Base-by-base conservation (phyloP, 1,140 invertebrate species). In the Ostrea edulis region DNA sequence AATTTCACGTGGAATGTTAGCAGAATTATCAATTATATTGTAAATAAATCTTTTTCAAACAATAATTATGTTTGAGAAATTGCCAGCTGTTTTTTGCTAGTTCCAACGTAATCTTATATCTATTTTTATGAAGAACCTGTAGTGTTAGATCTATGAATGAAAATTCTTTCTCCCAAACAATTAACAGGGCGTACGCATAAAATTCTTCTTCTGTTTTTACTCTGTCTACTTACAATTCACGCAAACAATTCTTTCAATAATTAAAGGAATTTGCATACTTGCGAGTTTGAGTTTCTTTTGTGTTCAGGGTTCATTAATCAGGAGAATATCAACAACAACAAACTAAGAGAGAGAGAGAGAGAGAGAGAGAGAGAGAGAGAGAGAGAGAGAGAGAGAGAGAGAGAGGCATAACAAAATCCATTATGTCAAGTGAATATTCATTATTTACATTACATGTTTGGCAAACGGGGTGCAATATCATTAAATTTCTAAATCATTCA, bases 41-140 rank as follows among this genome's bases (percentile, higher is more conserved):
- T 77, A 77, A 77, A 77, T 77, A 77, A 77, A 77, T 77, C 68
- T 77, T 77, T 35, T 77, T 77, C 68, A 77, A 77, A 77, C 68
- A 77, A 77, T 77, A 77, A 77, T 77, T 77, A 77, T 77, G 68
- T 77, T 25, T 77, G 68, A 77, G 25, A 29, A 77, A 29, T 25
- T 77, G 68, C 68, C 68, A 77, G 29, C 68, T 29, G 68, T 22
- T 25, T 77, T 77, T 20, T 22, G 68, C 14, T 62, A 22, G 25
- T 25, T 77, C 68, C 22, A 14, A 77, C 68, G 68, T 77, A 77
- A 77, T 77, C 0, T 12, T 29, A 44, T 44, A 77, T 14, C 68
- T 77, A 77, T 77, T 77, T 77, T 77, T 77, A 77, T 25, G 29
- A 17, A 77, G 29, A 77, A 29, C 68, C 68, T 77, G 68, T 77